Base-by-base conservation (phyloP, 2,113 vertebrate species). In the Cavia porcellus region DNA sequence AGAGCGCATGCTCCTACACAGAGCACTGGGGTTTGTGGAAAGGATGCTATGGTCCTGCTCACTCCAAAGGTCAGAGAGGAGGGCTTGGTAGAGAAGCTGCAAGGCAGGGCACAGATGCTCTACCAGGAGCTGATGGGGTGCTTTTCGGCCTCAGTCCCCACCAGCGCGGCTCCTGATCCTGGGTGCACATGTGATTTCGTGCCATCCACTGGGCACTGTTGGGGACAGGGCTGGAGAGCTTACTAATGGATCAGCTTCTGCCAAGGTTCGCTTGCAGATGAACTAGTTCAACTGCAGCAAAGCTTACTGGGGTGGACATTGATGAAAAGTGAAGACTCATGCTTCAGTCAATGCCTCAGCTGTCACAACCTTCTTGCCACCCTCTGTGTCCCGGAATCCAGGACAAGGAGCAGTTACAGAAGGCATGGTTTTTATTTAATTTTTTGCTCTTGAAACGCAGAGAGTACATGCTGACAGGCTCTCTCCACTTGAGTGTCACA, bases 261-360 rank as follows among this genome's bases (percentile, higher is more conserved):
- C 87, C 38, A 59, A 47, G 55, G 47, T 96, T 72, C 74, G 45
- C 74, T 72, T 79, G 74, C 74, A 47, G 45, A 24, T 83, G 91
- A 86, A 91, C 89, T 52, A 32, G 61, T 84, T 95, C 74, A 77
- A 75, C 72, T 45, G 79, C 85, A 9, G 82, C 52, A 57, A 75
- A 52, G 55, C 52, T 52, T 80, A 32, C 52, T 79, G 61, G 38
- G 35, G 42, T 66, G 28, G 70, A 61, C 0, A 0, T 28, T 75
- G 83, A 96, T 93, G 83, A 28, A 66, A 96, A 89, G 92, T 47
- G 93, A 96, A 95, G 96, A 66, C 7, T 70, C 81, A 30, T 42
- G 55, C n/a, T 95, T 61, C 3, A 32, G 35, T 81, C 50, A 94
- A 32, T 0, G 13, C 74, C 68, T 93, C 50, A 12, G 25, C 70